These are phyloP conservation scores for Micromys minutus DNA, from an alignment of 2,113 vertebrate species.

Conservation along the genomic window DNA sequence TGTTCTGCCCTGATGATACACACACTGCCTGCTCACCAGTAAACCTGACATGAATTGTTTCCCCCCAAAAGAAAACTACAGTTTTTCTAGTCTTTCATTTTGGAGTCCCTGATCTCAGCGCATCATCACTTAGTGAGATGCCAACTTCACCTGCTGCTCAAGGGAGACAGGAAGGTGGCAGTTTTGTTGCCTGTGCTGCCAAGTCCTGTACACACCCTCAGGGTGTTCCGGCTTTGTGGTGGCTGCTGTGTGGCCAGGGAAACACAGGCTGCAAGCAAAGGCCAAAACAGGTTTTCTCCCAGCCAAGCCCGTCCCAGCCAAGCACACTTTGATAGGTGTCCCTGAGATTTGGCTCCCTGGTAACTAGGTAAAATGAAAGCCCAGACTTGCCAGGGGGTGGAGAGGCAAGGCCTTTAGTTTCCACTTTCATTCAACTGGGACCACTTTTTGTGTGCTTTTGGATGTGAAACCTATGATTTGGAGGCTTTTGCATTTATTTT, in stretches of 20 bases:
- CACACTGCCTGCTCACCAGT: background rate
- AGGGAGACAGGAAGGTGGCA: background rate
- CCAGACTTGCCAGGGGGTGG: background rate
- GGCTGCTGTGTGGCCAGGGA: slow-evolving; percentile 8
- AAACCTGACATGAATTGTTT: background rate
- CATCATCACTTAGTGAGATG: rapidly evolving
- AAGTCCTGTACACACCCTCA: background rate
- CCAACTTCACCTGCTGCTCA: background rate
- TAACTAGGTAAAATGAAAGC: slow-evolving; percentile 43
- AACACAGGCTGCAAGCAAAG: background rate
- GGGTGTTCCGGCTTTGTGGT: background rate
- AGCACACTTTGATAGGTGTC: background rate
- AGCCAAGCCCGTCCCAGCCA: background rate
- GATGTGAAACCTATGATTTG: slow-evolving; percentile 40
- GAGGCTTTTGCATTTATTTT: slow-evolving; percentile 27
- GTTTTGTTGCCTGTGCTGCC: background rate
- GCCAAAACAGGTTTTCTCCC: background rate
- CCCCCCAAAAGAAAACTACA: background rate
- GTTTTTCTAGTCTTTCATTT: background rate
- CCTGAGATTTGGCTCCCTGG: background rate
- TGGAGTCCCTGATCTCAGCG: background rate
- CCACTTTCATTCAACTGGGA: background rate
- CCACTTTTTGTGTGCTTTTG: background rate
- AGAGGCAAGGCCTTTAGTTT: background rate
- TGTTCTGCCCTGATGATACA: background rate